phyloP scores from a whole-genome alignment of 2,113 vertebrate genomes.

The Oncorhynchus mykiss region DNA sequence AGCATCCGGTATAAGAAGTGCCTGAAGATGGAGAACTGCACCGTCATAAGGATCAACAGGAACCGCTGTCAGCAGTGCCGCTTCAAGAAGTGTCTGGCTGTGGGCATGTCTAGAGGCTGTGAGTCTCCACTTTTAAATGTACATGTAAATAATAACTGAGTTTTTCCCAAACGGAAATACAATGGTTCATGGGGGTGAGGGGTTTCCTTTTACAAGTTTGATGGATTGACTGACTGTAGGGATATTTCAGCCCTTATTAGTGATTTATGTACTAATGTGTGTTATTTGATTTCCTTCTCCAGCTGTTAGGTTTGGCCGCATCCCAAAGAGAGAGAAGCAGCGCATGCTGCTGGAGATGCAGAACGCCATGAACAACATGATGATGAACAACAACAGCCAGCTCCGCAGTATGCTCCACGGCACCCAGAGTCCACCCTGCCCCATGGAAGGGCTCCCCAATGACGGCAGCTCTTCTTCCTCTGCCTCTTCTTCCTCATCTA shows the following conservation, averaged over 20 bases:
- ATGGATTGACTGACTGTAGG: too few species aligned
- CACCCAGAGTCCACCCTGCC: constrained; percentile 49
- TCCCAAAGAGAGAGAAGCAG: constrained; percentile 97
- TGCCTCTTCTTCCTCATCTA: constrained; percentile 52
- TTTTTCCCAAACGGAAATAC: neutral
- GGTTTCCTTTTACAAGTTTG: too few species aligned
- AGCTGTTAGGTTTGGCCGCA: constrained; percentile 97
- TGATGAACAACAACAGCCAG: constrained; percentile 86
- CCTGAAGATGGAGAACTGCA: constrained; percentile 97
- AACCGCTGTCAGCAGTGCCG: constrained; percentile 98
- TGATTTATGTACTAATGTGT: neutral
- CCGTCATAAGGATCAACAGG: constrained; percentile 95
- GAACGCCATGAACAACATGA: constrained; percentile 97
- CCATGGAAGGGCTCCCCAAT: constrained; percentile 59
- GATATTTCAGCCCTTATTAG: too few species aligned
- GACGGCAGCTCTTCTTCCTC: constrained; percentile 69
- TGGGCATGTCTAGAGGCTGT: constrained; percentile 98
- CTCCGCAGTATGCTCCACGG: constrained; percentile 71
- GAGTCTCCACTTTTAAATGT: constrained; percentile 45
- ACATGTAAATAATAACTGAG: neutral
- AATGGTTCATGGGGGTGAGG: too few species aligned
- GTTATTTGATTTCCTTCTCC: constrained; percentile 16
- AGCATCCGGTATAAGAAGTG: constrained; percentile 99
- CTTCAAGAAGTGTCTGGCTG: constrained; percentile 96
- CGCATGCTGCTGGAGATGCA: constrained; percentile 98